Conservation (phyloP, 2,113 vertebrate species). For the Heliornis fulica region DNA sequence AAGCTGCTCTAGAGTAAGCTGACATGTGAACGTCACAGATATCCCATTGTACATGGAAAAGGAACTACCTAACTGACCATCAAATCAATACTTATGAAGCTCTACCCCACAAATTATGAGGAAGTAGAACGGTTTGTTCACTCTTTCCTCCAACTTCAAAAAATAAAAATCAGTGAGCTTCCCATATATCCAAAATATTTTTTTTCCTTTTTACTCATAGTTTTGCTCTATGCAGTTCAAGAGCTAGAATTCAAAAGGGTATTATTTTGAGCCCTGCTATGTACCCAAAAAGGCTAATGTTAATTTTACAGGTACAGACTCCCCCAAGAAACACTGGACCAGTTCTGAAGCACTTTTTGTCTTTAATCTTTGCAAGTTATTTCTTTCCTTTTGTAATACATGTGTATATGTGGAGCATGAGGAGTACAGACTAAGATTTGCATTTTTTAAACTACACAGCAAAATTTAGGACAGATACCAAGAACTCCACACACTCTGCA, state of each 20-base stretch:
- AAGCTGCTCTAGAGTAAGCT: conserved; percentile 2
- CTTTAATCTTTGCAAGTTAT: neutral
- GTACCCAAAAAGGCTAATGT: conserved; percentile 15
- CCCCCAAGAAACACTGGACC: conserved; percentile 39
- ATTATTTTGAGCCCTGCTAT: conserved; percentile 28
- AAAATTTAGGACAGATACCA: neutral
- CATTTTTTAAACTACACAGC: neutral
- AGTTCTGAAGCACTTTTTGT: conserved; percentile 50
- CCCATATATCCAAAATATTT: neutral
- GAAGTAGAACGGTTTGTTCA: neutral
- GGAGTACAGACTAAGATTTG: neutral
- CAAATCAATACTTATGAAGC: neutral
- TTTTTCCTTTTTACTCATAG: neutral
- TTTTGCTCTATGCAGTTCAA: neutral
- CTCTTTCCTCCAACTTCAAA: neutral
- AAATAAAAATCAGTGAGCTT: neutral
- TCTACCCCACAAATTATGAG: neutral
- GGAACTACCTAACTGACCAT: neutral
- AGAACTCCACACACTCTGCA: conserved; percentile 34
- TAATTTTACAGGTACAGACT: conserved; percentile 56
- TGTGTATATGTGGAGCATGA: neutral
- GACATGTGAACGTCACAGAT: neutral
- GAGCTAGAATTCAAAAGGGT: conserved; percentile 22
- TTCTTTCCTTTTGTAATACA: neutral
- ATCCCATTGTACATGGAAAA: neutral